Conservation (phyloP, 2,797 vertebrate genomes). For the Chiloscyllium punctatum region DNA sequence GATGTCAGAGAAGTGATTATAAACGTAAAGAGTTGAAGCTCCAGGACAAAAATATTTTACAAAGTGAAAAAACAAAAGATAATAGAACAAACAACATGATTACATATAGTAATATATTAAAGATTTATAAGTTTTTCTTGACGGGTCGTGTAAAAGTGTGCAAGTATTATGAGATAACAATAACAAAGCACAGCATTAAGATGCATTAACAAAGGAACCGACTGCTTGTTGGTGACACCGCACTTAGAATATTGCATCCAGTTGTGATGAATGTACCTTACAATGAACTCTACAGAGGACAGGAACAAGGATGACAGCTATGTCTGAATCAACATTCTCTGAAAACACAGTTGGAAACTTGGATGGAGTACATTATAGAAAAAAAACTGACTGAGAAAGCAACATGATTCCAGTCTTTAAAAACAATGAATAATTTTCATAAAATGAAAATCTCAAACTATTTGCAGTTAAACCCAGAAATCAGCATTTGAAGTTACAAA, state of each 20-base stretch:
- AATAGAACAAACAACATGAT: background rate
- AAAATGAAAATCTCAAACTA: background rate
- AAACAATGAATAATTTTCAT: background rate
- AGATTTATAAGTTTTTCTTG: background rate
- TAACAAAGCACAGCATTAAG: background rate
- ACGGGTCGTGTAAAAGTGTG: background rate
- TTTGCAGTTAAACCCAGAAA: background rate
- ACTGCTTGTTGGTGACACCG: background rate
- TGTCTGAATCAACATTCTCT: background rate
- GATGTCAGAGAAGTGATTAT: background rate
- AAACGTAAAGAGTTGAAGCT: background rate
- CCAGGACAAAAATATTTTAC: background rate
- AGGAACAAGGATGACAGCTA: background rate
- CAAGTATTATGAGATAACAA: background rate
- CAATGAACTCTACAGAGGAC: background rate
- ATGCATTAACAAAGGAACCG: background rate
- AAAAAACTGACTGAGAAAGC: background rate
- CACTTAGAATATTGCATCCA: background rate
- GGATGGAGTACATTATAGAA: background rate
- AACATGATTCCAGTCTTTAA: background rate
- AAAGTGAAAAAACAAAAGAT: background rate
- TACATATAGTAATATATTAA: background rate
- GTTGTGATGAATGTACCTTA: background rate
- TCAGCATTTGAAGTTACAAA: background rate
- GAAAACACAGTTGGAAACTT: background rate